A percentile compares a stretch with the other conserved stretches of the same genome.
These are phyloP conservation scores for Heterodera carotae DNA, from an alignment of 1,140 invertebrate species.

Conservation along the genomic window DNA sequence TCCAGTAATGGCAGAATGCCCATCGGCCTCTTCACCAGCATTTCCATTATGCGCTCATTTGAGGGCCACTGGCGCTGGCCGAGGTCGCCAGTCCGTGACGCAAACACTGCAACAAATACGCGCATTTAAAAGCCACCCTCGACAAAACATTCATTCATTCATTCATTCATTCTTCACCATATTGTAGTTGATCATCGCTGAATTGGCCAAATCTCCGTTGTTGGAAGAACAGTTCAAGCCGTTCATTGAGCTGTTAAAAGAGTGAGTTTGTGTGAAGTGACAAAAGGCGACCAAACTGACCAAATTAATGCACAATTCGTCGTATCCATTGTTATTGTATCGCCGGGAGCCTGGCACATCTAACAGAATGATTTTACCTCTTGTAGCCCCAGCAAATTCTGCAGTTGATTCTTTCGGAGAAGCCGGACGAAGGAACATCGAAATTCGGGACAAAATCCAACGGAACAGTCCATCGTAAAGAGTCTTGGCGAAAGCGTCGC, in stretches of 20 bases:
- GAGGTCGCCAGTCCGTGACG: slow-evolving; percentile 1
- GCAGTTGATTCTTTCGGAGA: background rate
- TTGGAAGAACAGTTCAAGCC: slow-evolving; percentile 92
- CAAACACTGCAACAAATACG: background rate
- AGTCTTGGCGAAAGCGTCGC: slow-evolving; percentile 46
- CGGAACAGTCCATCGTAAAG: slow-evolving; percentile 42
- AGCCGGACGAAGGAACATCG: slow-evolving; percentile 33
- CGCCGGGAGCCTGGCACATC: slow-evolving; percentile 43
- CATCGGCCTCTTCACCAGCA: slow-evolving; percentile 38
- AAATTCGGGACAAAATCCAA: slow-evolving; percentile 44
- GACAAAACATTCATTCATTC: too few relatives aligned
- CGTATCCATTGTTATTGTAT: slow-evolving; percentile 75
- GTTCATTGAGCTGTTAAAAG: slow-evolving; percentile 81
- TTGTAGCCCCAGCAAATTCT: background rate
- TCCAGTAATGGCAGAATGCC: slow-evolving; percentile 45
- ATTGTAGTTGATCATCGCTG: slow-evolving; percentile 20
- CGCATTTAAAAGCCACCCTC: background rate
- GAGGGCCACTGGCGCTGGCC: background rate
- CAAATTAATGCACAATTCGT: slow-evolving; percentile 86
- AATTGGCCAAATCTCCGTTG: slow-evolving; percentile 73
- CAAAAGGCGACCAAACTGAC: background rate
- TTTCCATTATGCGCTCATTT: slow-evolving; percentile 36
- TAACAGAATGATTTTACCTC: slow-evolving; percentile 28
- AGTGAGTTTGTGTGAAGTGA: too few relatives aligned
- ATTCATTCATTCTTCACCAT: background rate